Base-by-base conservation (phyloP, 2,113 vertebrate genomes). In the Tichodroma muraria region DNA sequence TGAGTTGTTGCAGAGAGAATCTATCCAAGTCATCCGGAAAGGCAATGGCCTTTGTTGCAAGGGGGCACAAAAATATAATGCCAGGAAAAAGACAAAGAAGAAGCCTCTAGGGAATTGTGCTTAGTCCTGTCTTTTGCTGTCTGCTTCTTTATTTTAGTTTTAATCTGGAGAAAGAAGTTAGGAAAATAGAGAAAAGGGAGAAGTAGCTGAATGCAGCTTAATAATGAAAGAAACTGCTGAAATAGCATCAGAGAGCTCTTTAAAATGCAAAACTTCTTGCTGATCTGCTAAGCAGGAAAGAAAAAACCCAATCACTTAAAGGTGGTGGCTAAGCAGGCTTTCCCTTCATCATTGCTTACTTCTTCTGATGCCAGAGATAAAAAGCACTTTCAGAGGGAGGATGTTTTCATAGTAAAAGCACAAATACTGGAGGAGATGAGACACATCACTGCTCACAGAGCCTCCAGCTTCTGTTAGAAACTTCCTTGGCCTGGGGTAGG, bases 191-290 rank as follows among this genome's bases (percentile, higher is more conserved):
- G 63, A 70, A 85, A 64, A 13, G 30, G 47, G 16, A 2, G 44
- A 93, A 92, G 84, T 47, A 75, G 61, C 77, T 93, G 57, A 80
- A 75, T 78, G 81, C 77, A 79, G 85, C 81, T 93, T 89, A 50
- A 88, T 85, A 85, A 95, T 80, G 83, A 92, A 93, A 91, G 76
- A 80, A 97, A 89, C 31, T 92, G 95, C 92, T 96, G 94, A 91
- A 95, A 78, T 85, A 69, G 82, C 94, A 81, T 72, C 91, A 93
- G 82, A 91, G 86, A 31, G 30, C 90, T 89, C 82, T 89, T 94
- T 85, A 82, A 92, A 92, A 94, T 80, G 91, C 60, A 88, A 80
- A 92, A 85, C 61, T 89, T 91, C 59, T 19, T 52, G 56, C 92
- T 65, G 70, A 89, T 89, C 70, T 50, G 38, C 85, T 59, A 52